Conservation (phyloP, 2,113 vertebrate genomes). For the Rostratula benghalensis region DNA sequence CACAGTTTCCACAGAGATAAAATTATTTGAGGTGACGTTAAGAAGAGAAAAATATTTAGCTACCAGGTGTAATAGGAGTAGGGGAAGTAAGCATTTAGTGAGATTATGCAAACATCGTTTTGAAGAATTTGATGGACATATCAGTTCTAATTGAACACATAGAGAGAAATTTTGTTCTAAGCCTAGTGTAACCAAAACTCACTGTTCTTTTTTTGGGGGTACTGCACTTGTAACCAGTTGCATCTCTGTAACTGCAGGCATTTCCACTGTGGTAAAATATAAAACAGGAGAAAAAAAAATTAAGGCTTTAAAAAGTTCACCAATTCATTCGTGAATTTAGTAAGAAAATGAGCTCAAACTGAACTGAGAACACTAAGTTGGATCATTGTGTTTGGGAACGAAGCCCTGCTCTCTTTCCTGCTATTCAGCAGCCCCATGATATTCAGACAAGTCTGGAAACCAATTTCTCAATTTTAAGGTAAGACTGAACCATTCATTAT, state of each 20-base stretch:
- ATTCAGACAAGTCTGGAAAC: neutral
- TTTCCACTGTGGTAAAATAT: slow-evolving; percentile 46
- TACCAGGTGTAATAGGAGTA: neutral
- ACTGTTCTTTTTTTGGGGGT: slow-evolving; percentile 38
- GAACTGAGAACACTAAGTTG: neutral
- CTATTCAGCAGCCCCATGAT: neutral
- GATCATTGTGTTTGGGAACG: neutral
- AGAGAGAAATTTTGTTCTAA: neutral
- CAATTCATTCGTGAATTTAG: neutral
- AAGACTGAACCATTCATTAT: neutral
- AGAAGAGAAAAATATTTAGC: slow-evolving; percentile 1
- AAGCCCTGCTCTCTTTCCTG: fast-evolving
- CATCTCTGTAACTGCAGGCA: neutral
- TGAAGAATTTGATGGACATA: neutral
- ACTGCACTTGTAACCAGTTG: neutral
- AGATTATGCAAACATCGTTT: neutral
- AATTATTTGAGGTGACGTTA: neutral
- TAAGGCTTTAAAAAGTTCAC: neutral
- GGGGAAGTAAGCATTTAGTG: neutral
- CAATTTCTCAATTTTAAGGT: neutral
- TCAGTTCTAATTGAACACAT: neutral
- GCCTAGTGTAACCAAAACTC: slow-evolving; percentile 41
- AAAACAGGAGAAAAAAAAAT: neutral
- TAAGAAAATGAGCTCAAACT: neutral
- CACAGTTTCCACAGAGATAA: neutral